These are phyloP conservation scores for Pedetes capensis DNA, from an alignment of 2,113 vertebrate species.

Conservation along the genomic window DNA sequence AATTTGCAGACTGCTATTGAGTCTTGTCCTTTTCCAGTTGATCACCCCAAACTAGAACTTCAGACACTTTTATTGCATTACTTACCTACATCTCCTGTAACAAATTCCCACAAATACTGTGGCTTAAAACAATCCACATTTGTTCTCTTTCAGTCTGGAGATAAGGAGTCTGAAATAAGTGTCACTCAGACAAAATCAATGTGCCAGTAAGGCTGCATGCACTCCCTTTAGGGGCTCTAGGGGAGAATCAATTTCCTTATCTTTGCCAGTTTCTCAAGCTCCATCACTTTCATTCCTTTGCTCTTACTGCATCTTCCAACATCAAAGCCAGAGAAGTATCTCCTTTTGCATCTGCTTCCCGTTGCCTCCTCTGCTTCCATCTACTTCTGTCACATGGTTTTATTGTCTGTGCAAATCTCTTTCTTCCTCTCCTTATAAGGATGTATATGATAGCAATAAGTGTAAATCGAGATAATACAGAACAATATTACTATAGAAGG, in stretches of 20 bases:
- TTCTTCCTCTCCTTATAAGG: neutral
- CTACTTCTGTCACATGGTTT: neutral
- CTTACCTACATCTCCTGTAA: neutral
- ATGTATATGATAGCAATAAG: neutral
- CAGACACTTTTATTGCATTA: neutral
- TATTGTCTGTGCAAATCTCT: neutral
- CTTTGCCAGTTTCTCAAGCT: neutral
- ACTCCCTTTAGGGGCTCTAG: neutral
- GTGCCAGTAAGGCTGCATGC: too few species aligned
- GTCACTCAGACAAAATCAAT: neutral
- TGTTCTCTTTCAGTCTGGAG: neutral
- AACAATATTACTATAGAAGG: neutral
- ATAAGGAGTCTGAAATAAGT: neutral
- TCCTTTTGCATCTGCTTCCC: neutral
- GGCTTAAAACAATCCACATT: neutral
- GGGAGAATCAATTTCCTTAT: neutral
- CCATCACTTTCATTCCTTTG: too few species aligned
- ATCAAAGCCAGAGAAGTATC: too few species aligned
- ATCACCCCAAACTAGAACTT: neutral
- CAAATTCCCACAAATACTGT: neutral
- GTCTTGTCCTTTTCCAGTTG: neutral
- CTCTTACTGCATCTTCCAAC: neutral
- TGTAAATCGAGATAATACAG: neutral
- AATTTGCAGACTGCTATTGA: neutral
- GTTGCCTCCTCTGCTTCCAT: neutral